Conservation (phyloP, 1,140 invertebrate genomes). For the Megalopta genalis region DNA sequence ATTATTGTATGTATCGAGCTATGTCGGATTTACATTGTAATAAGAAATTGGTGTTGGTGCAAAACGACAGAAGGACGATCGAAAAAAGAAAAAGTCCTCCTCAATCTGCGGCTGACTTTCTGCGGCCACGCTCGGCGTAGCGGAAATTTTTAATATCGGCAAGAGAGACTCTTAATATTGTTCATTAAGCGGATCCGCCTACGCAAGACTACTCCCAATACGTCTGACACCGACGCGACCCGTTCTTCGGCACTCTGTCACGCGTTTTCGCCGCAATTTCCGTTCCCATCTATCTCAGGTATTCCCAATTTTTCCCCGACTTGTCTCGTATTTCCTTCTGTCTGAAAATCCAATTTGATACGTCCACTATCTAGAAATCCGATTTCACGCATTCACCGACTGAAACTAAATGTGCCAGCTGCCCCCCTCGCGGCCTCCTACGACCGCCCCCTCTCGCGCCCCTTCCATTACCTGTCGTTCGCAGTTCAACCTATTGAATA, state of each 20-base stretch:
- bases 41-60: no score
- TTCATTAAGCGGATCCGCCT: conserved; percentile 12
- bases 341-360: conserved; percentile 57
- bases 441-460: no score
- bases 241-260: conserved; percentile 24
- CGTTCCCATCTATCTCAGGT: conserved; percentile 58
- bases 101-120: no score
- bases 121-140: no score
- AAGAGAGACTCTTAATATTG: neutral
- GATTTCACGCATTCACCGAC: conserved; percentile 39
- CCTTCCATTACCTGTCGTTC: conserved; percentile 13
- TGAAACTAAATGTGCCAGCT: conserved; percentile 25
- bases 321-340: conserved; percentile 42
- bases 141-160: no score
- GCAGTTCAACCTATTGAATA: neutral
- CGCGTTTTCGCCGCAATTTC: conserved; percentile 58
- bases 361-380: conserved; percentile 43
- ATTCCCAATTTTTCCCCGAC: conserved; percentile 34
- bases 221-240: no score
- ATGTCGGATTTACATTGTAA: no score
- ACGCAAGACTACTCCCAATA: conserved; percentile 46
- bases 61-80: no score
- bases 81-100: no score
- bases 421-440: neutral
- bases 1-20: no score